These are phyloP conservation scores for Coregonus clupeaformis DNA, from an alignment of 2,113 vertebrate genomes.

Conservation along the genomic window DNA sequence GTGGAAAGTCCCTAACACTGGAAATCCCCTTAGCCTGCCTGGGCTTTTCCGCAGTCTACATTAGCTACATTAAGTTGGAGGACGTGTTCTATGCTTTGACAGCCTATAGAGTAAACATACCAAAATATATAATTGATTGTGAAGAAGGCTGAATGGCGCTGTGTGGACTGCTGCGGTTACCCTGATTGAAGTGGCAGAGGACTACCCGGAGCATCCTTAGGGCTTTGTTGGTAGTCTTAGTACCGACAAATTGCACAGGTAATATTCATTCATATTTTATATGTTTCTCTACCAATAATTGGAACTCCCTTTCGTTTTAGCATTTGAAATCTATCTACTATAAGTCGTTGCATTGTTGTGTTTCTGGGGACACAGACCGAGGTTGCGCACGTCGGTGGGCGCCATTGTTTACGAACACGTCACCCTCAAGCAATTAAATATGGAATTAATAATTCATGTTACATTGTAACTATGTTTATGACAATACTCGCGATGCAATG, in stretches of 20 bases:
- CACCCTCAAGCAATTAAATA: constrained; percentile 49
- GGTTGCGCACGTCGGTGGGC: constrained; percentile 52
- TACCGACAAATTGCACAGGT: constrained; percentile 76
- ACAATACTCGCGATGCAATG: constrained; percentile 10
- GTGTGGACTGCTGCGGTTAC: constrained; percentile 64
- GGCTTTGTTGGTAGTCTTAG: constrained; percentile 68
- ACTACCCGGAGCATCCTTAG: constrained; percentile 71
- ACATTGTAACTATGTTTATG: background rate
- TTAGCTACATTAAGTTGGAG: constrained; percentile 23
- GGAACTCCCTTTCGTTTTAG: background rate
- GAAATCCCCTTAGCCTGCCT: constrained; percentile 68
- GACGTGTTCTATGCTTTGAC: constrained; percentile 44
- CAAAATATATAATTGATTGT: constrained; percentile 28
- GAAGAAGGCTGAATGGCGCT: constrained; percentile 69
- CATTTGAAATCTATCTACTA: constrained; percentile 30
- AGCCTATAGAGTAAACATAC: constrained; percentile 47
- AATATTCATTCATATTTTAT: constrained; percentile 49
- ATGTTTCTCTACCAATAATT: constrained; percentile 11
- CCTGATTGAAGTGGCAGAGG: constrained; percentile 68
- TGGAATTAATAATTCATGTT: constrained; percentile 27
- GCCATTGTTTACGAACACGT: constrained; percentile 74
- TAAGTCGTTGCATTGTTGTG: constrained; percentile 34
- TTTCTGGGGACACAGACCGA: constrained; percentile 56
- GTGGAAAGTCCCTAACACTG: constrained; percentile 71
- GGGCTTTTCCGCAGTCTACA: constrained; percentile 5